These are phyloP conservation scores for Indicator indicator DNA, from an alignment of 2,113 vertebrate species.

Conservation along the genomic window DNA sequence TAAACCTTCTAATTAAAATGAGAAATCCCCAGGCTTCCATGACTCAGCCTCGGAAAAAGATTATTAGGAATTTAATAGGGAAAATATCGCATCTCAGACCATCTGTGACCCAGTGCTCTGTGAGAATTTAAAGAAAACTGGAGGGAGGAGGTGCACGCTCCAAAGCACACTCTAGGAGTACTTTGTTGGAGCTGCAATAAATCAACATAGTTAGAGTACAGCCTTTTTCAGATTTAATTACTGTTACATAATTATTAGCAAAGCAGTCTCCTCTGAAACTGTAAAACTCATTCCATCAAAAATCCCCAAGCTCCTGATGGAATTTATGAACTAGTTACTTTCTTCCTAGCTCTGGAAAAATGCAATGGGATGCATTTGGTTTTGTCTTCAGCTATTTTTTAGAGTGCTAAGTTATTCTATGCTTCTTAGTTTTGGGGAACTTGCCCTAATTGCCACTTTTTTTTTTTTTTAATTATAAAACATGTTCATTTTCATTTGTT, in stretches of 20 bases:
- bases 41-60: conserved; percentile 94
- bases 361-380: conserved; percentile 59
- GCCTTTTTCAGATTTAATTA: conserved; percentile 95
- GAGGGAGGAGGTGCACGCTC: conserved; percentile 81
- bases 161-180: conserved; percentile 81
- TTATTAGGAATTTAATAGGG: conserved; percentile 99
- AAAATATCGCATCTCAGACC: conserved; percentile 95
- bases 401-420: background rate
- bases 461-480: background rate
- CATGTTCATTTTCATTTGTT: background rate
- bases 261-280: conserved; percentile 87
- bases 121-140: conserved; percentile 91
- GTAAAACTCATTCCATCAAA: conserved; percentile 88
- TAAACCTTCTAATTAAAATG: conserved; percentile 99
- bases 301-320: conserved; percentile 85
- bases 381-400: conserved; percentile 63
- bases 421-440: background rate
- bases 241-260: conserved; percentile 92
- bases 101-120: conserved; percentile 96
- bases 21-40: conserved; percentile 95
- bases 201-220: conserved; percentile 88
- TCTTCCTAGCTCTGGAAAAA: conserved; percentile 78
- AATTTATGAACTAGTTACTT: conserved; percentile 85
- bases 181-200: conserved; percentile 86
- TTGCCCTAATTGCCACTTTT: background rate